Conservation (phyloP, 1,140 invertebrate species). For the Orchesella cincta region DNA sequence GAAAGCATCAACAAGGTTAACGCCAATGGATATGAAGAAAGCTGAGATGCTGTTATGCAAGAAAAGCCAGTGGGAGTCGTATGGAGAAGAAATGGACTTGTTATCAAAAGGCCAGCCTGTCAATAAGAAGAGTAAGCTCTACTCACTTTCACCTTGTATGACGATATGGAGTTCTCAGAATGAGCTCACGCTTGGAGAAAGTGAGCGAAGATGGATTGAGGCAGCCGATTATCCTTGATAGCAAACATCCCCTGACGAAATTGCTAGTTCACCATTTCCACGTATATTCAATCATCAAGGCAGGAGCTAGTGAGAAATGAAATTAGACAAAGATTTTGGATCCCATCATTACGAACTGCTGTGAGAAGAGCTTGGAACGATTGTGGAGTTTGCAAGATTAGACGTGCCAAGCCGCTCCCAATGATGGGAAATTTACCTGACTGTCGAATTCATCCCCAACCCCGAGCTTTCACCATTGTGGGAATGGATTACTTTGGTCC, state of each 20-base stretch:
- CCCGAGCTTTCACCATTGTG: slow-evolving; percentile 38
- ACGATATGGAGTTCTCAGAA: background rate
- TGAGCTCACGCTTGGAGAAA: background rate
- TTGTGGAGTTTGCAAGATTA: slow-evolving; percentile 37
- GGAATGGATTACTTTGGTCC: slow-evolving; percentile 51
- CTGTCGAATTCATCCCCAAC: slow-evolving; percentile 32
- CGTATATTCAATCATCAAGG: background rate
- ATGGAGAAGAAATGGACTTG: background rate
- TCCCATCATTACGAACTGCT: background rate
- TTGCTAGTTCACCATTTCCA: background rate
- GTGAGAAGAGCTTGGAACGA: background rate
- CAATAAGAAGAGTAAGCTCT: background rate
- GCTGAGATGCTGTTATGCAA: background rate
- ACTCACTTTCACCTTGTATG: background rate
- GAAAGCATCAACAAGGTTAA: background rate
- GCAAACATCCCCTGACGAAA: background rate
- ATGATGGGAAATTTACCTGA: slow-evolving; percentile 44
- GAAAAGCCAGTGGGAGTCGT: background rate
- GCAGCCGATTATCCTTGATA: background rate
- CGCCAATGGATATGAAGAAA: background rate
- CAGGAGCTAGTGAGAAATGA: background rate
- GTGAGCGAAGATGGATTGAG: slow-evolving; percentile 1
- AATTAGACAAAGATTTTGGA: background rate
- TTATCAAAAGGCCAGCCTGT: background rate
- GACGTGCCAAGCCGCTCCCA: background rate